These are phyloP conservation scores for Lucifuga dentata DNA, from an alignment of 2,113 vertebrate genomes.

Conservation along the genomic window DNA sequence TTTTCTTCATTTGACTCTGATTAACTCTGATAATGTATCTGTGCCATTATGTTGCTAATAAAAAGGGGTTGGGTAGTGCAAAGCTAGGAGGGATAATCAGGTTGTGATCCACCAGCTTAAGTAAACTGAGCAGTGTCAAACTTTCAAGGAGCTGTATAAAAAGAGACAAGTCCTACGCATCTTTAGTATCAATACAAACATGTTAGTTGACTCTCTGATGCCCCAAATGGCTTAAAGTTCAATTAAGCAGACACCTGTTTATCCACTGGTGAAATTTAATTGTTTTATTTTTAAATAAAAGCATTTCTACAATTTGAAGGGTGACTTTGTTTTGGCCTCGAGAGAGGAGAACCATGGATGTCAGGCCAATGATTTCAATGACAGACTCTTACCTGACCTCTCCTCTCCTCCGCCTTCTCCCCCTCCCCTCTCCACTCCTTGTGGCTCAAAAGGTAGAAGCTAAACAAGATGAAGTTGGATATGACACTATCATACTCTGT, in stretches of 20 bases:
- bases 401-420: background rate
- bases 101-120: slow-evolving; percentile 66
- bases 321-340: background rate
- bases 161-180: slow-evolving; percentile 13
- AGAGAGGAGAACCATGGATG: no score
- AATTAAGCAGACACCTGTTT: background rate
- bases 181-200: slow-evolving; percentile 7
- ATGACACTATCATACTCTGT: background rate
- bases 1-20: slow-evolving; percentile 93
- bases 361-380: slow-evolving; percentile 9
- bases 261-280: background rate
- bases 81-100: slow-evolving; percentile 67
- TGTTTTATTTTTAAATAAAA: slow-evolving; percentile 6
- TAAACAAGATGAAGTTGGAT: background rate
- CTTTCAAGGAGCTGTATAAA: slow-evolving; percentile 36
- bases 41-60: slow-evolving; percentile 85
- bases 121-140: slow-evolving; percentile 65
- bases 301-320: slow-evolving; percentile 4
- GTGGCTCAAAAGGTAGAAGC: background rate
- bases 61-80: slow-evolving; percentile 65
- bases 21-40: slow-evolving; percentile 93
- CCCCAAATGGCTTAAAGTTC: slow-evolving; percentile 14
- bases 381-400: background rate
- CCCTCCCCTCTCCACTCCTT: background rate
- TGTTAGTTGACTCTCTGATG: slow-evolving; percentile 20